Percentiles rank a stretch among this genome's conserved stretches.
phyloP scores from a whole-genome alignment of 2,888 invertebrate species.

The Athalia rosae region DNA sequence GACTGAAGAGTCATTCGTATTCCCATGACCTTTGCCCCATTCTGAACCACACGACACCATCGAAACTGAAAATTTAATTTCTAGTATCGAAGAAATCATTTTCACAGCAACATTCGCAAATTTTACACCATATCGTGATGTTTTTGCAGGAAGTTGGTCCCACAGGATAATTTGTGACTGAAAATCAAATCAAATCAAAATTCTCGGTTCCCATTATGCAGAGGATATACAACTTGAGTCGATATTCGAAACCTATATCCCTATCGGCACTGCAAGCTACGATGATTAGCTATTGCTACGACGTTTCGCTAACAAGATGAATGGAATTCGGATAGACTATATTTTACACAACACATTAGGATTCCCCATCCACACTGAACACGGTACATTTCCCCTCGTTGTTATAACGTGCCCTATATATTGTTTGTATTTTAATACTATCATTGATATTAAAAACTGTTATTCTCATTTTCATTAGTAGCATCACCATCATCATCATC shows the following conservation, averaged over 20 bases:
- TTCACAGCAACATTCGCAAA: no score
- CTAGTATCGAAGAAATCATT: conserved; percentile 33
- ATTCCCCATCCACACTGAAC: neutral
- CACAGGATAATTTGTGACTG: no score
- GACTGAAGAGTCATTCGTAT: neutral
- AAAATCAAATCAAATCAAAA: no score
- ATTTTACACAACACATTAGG: neutral
- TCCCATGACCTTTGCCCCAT: neutral
- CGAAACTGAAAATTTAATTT: neutral
- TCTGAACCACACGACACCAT: neutral
- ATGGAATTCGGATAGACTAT: neutral
- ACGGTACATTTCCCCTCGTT: neutral
- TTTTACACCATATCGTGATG: no score
- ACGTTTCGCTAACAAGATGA: neutral
- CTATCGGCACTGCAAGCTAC: no score
- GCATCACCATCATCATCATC: conserved; percentile 5
- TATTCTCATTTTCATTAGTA: conserved; percentile 1
- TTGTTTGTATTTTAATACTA: neutral
- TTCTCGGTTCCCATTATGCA: no score
- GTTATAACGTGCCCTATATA: neutral
- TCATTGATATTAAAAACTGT: neutral
- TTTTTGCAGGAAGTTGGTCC: no score
- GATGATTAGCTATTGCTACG: neutral
- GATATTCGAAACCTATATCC: no score
- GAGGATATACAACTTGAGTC: no score